Conservation (phyloP, 2,888 invertebrate species). For the Drosophila ustulata region DNA sequence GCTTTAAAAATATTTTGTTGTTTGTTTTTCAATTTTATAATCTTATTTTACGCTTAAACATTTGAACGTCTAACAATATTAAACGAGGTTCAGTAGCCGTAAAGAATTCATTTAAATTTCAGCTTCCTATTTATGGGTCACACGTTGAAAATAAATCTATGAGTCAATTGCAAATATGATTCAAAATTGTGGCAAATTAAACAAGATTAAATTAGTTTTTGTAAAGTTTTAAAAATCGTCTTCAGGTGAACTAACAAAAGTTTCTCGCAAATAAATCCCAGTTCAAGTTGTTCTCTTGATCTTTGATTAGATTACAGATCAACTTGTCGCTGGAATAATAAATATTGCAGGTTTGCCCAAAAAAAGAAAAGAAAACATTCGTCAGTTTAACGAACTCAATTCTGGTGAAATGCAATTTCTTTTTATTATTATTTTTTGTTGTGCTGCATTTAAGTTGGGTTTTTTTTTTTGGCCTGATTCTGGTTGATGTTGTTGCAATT, state of each 20-base stretch:
- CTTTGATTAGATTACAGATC: constrained; percentile 1
- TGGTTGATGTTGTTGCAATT: constrained; percentile 41
- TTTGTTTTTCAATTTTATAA: background rate
- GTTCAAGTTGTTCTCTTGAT: background rate
- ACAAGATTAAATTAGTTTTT: background rate
- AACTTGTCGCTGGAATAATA: background rate
- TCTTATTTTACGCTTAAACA: background rate
- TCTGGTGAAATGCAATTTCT: constrained; percentile 51
- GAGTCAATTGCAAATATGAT: background rate
- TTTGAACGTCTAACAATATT: background rate
- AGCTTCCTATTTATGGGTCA: background rate
- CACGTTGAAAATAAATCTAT: background rate
- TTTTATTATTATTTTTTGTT: constrained; percentile 15
- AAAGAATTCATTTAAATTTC: background rate
- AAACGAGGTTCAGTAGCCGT: too few species aligned
- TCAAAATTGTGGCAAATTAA: background rate
- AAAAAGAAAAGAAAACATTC: constrained; percentile 16
- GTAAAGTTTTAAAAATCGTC: too few species aligned
- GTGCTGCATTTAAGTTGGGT: constrained; percentile 8
- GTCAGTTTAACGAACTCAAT: constrained; percentile 61
- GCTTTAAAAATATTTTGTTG: background rate
- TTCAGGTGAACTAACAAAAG: background rate
- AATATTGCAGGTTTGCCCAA: background rate
- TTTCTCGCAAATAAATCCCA: background rate
- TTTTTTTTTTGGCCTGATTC: constrained; percentile 35